Conservation (phyloP, 2,113 vertebrate genomes). For the Sciurus niger region DNA sequence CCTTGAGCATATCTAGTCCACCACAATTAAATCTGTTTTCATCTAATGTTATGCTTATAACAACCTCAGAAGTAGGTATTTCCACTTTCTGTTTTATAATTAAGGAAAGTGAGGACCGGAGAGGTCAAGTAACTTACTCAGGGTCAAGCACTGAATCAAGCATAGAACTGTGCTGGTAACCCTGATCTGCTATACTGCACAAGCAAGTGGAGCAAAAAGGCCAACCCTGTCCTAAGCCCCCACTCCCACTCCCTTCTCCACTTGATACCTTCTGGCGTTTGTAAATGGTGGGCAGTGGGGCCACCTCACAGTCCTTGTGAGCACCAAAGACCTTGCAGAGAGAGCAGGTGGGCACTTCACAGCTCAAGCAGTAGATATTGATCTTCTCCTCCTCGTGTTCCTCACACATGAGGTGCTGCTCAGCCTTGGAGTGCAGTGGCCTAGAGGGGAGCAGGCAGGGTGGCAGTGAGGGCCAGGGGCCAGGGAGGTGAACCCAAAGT, state of each 20-base stretch:
- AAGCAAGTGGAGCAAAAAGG: neutral
- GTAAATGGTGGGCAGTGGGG: slow-evolving; percentile 91
- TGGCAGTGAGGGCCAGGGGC: neutral
- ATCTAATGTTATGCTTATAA: neutral
- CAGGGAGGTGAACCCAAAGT: neutral
- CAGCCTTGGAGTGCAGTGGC: slow-evolving; percentile 90
- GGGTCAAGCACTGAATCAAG: neutral
- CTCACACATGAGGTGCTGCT: slow-evolving; percentile 93
- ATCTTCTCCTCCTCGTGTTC: slow-evolving; percentile 95
- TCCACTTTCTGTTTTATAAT: neutral
- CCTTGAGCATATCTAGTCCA: neutral
- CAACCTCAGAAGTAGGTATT: neutral
- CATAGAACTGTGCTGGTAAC: neutral
- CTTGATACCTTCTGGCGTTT: slow-evolving; percentile 91
- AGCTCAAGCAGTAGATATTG: slow-evolving; percentile 96
- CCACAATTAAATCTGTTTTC: neutral
- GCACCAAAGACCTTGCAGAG: slow-evolving; percentile 96
- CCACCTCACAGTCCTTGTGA: slow-evolving; percentile 95
- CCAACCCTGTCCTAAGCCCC: neutral
- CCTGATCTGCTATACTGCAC: neutral
- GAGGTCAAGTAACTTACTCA: neutral
- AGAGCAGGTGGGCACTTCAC: slow-evolving; percentile 94
- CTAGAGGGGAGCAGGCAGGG: slow-evolving; percentile 75
- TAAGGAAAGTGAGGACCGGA: neutral
- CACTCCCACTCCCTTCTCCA: neutral